These are phyloP conservation scores for Drosophila saltans DNA, from an alignment of 1,140 invertebrate genomes.

Conservation along the genomic window DNA sequence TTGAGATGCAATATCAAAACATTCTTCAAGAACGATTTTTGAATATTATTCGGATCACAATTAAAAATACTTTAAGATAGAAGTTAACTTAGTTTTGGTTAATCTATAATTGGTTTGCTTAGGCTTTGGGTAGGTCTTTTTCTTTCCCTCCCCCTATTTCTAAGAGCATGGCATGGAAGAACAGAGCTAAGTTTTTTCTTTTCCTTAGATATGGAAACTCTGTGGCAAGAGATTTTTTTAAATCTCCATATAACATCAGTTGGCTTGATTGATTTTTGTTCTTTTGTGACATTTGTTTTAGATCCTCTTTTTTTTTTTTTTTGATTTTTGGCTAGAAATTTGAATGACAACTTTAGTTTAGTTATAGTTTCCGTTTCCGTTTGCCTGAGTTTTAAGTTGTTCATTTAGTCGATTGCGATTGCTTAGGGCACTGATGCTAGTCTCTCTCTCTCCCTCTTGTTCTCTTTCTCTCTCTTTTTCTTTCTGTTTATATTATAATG, in stretches of 20 bases:
- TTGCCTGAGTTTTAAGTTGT: not conserved
- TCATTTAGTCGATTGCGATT: constrained; percentile 25
- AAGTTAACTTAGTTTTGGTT: no score
- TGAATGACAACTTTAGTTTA: not conserved
- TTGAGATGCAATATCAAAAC: no score
- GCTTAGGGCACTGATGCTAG: constrained; percentile 15
- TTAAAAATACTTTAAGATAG: no score
- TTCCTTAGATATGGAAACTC: no score
- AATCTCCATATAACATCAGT: not conserved
- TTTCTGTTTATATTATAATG: constrained; percentile 14
- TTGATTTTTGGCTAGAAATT: constrained; percentile 2
- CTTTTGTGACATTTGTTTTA: constrained; percentile 10
- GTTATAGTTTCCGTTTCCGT: constrained; percentile 2
- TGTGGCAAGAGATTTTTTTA: no score
- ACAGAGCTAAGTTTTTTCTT: no score
- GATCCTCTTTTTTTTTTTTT: not conserved
- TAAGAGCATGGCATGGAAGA: no score
- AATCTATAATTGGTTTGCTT: no score
- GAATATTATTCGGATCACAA: no score
- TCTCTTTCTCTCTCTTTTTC: constrained; percentile 22
- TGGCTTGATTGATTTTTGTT: constrained; percentile 14
- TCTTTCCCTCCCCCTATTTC: no score
- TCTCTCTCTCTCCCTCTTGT: constrained; percentile 11
- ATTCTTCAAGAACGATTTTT: no score
- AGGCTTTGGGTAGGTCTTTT: no score